Percentiles rank a stretch among this genome's conserved stretches.
Conservation (phyloP, 2,888 invertebrate species). For the Mesopsocus fuscifrons region DNA sequence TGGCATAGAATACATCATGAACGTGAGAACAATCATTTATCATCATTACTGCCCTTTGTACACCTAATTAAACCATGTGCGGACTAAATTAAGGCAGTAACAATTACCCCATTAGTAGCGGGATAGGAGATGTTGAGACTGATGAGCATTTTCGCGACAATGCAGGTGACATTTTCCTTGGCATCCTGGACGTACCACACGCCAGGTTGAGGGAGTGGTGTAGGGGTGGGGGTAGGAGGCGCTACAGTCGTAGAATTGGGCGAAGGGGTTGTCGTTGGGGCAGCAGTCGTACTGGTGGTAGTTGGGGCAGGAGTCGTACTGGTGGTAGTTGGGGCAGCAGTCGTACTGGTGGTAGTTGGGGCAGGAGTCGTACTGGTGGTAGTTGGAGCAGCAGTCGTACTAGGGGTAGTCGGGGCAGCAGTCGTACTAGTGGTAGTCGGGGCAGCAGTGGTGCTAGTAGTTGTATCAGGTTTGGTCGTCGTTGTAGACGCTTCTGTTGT, state of each 20-base stretch:
- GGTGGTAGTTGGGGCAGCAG: too few species aligned
- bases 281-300: too few species aligned
- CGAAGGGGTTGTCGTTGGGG: too few species aligned
- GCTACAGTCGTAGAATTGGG: background rate
- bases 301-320: too few species aligned
- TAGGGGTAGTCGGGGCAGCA: background rate
- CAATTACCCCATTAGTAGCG: background rate
- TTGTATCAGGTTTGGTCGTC: background rate
- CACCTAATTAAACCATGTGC: background rate
- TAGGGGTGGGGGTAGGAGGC: slow-evolving; percentile 18
- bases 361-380: slow-evolving; percentile 8
- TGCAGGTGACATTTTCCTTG: slow-evolving; percentile 34
- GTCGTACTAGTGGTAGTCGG: slow-evolving; percentile 5
- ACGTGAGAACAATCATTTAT: too few species aligned
- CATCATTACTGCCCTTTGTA: too few species aligned
- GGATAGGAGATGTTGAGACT: slow-evolving; percentile 38
- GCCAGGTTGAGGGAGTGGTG: slow-evolving; percentile 24
- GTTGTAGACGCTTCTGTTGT: slow-evolving; percentile 6
- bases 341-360: slow-evolving; percentile 7
- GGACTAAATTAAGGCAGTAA: background rate
- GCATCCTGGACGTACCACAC: slow-evolving; percentile 29
- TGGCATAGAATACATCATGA: too few species aligned
- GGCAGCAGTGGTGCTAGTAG: slow-evolving; percentile 6
- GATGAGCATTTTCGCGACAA: slow-evolving; percentile 44
- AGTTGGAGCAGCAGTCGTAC: slow-evolving; percentile 3